Evolutionary conservation across 2,113 vertebrate species (phyloP).

Genomic region (Anthoscopus minutus): DNA sequence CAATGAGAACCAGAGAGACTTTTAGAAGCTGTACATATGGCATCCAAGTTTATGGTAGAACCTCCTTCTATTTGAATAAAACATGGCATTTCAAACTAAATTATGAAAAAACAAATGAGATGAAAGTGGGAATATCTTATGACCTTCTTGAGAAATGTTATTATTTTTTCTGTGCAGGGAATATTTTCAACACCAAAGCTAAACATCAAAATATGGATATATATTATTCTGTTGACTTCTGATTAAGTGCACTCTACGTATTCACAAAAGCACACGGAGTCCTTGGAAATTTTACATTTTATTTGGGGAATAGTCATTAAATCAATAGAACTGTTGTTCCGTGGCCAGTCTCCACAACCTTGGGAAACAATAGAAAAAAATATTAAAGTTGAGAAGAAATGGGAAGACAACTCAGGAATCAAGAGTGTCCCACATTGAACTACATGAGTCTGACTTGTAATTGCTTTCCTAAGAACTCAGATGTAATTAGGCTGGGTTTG

Average conservation of each 20-base stretch:
- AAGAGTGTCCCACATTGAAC: neutral
- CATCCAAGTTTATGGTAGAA: neutral
- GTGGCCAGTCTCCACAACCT: neutral
- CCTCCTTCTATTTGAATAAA: slow-evolving; percentile 18
- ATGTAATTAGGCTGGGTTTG: fast-evolving
- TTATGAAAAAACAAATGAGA: slow-evolving; percentile 1
- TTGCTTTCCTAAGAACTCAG: neutral
- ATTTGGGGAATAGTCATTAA: neutral
- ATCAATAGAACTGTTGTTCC: neutral
- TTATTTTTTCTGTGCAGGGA: neutral
- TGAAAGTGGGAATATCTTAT: neutral
- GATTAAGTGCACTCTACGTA: neutral
- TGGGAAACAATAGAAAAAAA: neutral
- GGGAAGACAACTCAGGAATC: neutral
- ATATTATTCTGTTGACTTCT: neutral
- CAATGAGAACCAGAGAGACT: neutral
- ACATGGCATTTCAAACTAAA: slow-evolving; percentile 4
- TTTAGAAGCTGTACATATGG: neutral
- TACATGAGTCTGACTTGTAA: fast-evolving
- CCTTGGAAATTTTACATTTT: neutral
- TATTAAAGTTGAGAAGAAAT: neutral
- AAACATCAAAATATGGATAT: neutral
- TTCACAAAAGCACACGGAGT: neutral
- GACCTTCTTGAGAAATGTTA: neutral
- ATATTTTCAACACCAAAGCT: neutral